Evolutionary conservation across 2,888 invertebrate genomes (phyloP).

Genomic region (Osedax fenrisi): DNA sequence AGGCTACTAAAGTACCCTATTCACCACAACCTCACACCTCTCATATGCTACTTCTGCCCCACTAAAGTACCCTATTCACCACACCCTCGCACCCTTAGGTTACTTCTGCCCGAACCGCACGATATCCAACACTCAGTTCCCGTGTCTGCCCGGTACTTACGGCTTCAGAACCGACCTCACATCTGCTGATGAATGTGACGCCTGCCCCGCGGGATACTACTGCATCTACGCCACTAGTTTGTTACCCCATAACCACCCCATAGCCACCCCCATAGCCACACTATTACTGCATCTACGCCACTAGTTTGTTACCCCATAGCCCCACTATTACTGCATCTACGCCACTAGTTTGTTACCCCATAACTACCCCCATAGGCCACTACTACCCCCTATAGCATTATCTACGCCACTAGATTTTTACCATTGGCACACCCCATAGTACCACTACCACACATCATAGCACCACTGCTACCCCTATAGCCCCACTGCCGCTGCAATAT

Average conservation of each 20-base stretch:
- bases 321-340: slow-evolving; percentile 43
- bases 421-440: too few relatives aligned
- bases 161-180: slow-evolving; percentile 41
- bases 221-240: slow-evolving; percentile 43
- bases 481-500: too few relatives aligned
- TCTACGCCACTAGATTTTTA: slow-evolving; percentile 40
- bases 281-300: slow-evolving; percentile 43
- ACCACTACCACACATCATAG: too few relatives aligned
- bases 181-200: slow-evolving; percentile 43
- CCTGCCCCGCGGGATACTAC: slow-evolving; percentile 43
- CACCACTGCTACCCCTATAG: too few relatives aligned
- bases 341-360: slow-evolving; percentile 40
- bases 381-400: slow-evolving; percentile 44
- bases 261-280: too few relatives aligned
- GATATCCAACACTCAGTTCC: slow-evolving; percentile 40
- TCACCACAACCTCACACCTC: background rate
- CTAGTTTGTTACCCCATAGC: slow-evolving; percentile 38
- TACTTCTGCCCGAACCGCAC: slow-evolving; percentile 47
- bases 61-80: background rate
- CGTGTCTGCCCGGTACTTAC: slow-evolving; percentile 45
- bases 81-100: slow-evolving; percentile 35
- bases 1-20: background rate
- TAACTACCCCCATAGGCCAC: too few relatives aligned
- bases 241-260: too few relatives aligned
- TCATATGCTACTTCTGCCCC: background rate